Percentiles rank a stretch among this genome's conserved stretches.
phyloP scores from a whole-genome alignment of 2,797 vertebrate species.

The Sebastes diaconus region DNA sequence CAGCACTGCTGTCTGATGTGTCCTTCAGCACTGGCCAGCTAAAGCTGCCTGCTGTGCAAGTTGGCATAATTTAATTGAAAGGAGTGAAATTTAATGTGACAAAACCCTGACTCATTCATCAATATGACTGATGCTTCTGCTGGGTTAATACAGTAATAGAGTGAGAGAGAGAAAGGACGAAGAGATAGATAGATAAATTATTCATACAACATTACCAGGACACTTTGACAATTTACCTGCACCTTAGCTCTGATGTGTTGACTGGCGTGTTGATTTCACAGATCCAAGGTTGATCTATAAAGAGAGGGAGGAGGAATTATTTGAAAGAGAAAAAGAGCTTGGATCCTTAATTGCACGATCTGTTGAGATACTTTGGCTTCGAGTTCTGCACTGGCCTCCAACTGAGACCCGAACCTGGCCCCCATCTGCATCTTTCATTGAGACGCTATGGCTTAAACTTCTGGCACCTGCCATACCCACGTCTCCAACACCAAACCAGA shows the following conservation, averaged over 20 bases:
- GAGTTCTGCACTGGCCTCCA: background rate
- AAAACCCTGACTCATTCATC: conserved; percentile 68
- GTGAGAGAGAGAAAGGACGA: background rate
- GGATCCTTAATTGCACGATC: background rate
- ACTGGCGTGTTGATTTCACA: background rate
- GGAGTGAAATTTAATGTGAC: conserved; percentile 62
- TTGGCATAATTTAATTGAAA: conserved; percentile 60
- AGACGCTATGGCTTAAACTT: background rate
- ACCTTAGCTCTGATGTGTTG: background rate
- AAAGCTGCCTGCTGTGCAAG: conserved; percentile 29
- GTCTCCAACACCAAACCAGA: background rate
- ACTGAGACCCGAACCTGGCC: background rate
- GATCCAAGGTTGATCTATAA: background rate
- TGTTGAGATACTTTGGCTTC: background rate
- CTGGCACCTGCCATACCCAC: background rate
- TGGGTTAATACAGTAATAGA: background rate
- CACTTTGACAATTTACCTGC: conserved; percentile 1
- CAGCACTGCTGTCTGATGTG: conserved; percentile 35
- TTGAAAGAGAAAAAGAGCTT: background rate
- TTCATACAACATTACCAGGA: background rate
- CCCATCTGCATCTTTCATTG: background rate
- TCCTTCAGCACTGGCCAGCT: conserved; percentile 55
- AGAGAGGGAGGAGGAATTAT: background rate
- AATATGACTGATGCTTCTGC: conserved; percentile 37
- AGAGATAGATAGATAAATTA: background rate